phyloP scores from a whole-genome alignment of 2,113 vertebrate species.

The Lagopus leucura region DNA sequence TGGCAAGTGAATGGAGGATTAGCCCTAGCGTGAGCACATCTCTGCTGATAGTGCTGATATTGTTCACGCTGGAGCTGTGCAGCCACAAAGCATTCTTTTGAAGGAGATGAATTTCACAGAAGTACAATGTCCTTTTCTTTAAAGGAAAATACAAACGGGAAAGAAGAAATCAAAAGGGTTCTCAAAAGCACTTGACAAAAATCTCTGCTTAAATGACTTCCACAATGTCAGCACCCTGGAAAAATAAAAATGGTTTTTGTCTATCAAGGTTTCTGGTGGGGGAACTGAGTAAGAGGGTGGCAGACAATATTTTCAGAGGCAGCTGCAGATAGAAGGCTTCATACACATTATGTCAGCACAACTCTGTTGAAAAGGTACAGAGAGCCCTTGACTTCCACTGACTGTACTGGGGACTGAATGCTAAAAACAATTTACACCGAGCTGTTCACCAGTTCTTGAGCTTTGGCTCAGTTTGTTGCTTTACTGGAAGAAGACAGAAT shows the following conservation, averaged over 20 bases:
- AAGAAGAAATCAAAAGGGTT: neutral
- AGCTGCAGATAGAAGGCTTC: neutral
- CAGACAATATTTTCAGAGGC: neutral
- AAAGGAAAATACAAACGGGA: constrained; percentile 1
- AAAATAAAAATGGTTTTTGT: neutral
- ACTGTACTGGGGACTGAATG: neutral
- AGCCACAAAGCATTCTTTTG: constrained; percentile 29
- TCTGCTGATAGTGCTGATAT: neutral
- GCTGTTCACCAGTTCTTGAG: neutral
- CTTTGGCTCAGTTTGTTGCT: neutral
- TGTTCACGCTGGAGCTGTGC: neutral
- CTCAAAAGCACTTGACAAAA: neutral
- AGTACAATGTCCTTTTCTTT: constrained; percentile 26
- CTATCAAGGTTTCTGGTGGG: neutral
- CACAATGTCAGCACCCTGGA: neutral
- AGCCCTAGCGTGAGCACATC: neutral
- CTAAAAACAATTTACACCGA: neutral
- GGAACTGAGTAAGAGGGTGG: neutral
- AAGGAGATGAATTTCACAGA: neutral
- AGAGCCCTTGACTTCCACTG: constrained; percentile 31
- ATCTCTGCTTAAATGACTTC: neutral
- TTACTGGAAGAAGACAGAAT: neutral
- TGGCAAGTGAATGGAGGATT: neutral
- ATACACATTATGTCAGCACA: neutral
- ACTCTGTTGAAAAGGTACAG: neutral